Evolutionary conservation across 2,888 invertebrate species (phyloP), one percentile per base, ranked within the genome.

Genomic region (Eupsilia transversa): DNA sequence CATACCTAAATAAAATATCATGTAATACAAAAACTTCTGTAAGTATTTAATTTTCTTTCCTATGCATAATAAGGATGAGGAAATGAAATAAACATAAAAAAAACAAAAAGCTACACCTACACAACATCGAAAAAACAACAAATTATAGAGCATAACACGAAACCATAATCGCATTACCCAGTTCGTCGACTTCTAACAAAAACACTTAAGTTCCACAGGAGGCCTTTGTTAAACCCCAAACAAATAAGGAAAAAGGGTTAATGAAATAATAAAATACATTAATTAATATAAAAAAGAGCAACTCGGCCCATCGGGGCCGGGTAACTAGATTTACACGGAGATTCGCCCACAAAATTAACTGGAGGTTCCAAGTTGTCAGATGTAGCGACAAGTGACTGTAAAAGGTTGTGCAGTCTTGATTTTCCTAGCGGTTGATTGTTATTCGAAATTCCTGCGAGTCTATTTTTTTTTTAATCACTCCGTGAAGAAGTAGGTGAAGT

Each of bases 281-380:
- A 88, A 90, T 88, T 88, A 86, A 88, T 88, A 87, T 86, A 88
- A 90, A 91, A 91, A 88, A 89, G 88, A 89, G 83, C 83, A 87
- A 85, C 87, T 86, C 81, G 67, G 80, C 80, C 74, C 77, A 76
- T 76, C 52, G 75, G 83, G 84, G 86, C 81, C 82, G 84, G 82
- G 78, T 90, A 91, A 91, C 87, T 88, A 89, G 91, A 89, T 92
- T 92, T 90, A 86, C 89, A 85, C 84, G 88, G 86, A 83, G 89
- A 92, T 91, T 91, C 89, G 86, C 86, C 85, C 82, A 83, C 85
- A 69, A 87, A 90, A 91, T 91, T 90, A 87, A 89, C 84, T 86
- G 74, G 35, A 57, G 71, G 80, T 69, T 27, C 33, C 82, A 77
- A 84, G 73, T 61, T n/a, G n/a, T 1, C 27, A 63, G 71, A 56